Percentiles rank a stretch among this genome's conserved stretches.
Evolutionary conservation across 2,888 invertebrate species (phyloP).

Genomic region (Diogma glabrata): DNA sequence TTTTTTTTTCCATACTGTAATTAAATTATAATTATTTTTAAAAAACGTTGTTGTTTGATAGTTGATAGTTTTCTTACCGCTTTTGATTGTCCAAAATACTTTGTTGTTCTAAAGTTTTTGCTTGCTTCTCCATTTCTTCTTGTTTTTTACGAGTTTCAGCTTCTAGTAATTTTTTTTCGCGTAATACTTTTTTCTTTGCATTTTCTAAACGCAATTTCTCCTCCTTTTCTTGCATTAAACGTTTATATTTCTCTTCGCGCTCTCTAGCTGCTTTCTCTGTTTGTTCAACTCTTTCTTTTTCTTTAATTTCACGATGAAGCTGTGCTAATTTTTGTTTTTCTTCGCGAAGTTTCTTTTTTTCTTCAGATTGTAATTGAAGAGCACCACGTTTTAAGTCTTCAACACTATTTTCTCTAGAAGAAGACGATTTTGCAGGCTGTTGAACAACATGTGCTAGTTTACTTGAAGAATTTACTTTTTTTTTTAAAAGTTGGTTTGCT

Average conservation of each 20-base stretch:
- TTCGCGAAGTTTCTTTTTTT: slow-evolving; percentile 23
- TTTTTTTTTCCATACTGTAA: too few species aligned
- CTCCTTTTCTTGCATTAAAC: slow-evolving; percentile 12
- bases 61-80: slow-evolving; percentile 25
- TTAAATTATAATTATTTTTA: too few species aligned
- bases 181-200: slow-evolving; percentile 11
- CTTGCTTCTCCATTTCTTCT: slow-evolving; percentile 11
- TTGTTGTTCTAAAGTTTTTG: slow-evolving; percentile 13
- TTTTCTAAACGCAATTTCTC: slow-evolving; percentile 12
- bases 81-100: slow-evolving; percentile 19
- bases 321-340: slow-evolving; percentile 32
- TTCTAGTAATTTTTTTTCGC: slow-evolving; percentile 12
- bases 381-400: slow-evolving; percentile 32
- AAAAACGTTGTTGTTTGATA: too few species aligned
- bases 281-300: slow-evolving; percentile 32
- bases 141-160: slow-evolving; percentile 4
- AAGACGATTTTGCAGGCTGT: background rate
- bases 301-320: slow-evolving; percentile 31
- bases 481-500: background rate
- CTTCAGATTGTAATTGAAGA: slow-evolving; percentile 19
- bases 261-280: slow-evolving; percentile 30
- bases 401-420: slow-evolving; percentile 30
- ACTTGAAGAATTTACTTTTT: background rate
- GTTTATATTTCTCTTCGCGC: slow-evolving; percentile 29
- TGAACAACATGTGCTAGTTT: background rate